Evolutionary conservation across 2,888 invertebrate genomes (phyloP), one percentile per base, ranked within the genome.

Genomic region (Stenodera caucasica): DNA sequence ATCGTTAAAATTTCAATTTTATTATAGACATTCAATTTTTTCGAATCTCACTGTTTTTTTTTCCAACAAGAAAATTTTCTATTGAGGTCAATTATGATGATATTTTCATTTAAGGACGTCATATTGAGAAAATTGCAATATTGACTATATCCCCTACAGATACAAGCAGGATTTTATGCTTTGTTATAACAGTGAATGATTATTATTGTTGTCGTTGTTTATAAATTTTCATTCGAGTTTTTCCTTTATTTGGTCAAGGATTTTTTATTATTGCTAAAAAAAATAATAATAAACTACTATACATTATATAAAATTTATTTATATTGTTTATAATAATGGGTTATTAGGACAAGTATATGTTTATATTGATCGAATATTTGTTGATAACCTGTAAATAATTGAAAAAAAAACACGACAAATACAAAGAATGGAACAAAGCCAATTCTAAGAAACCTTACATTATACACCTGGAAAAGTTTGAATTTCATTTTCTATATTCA

Each of bases 111-210:
- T n/a, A 37, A 15, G 21, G 45, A 45, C 21, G 11, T 45, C 45
- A 18, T 45, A 52, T 33, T 51, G 30, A 14, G 33, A 52, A 52
- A 32, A 52, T 30, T 52, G 12, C 30, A 52, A 9, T 52, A 18
- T 32, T 14, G 5, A 21, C 12, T 32, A 7, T 52, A 52, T 51
- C 67, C 67, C 69, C 69, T 59, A 65, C 54, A 58, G 70, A 67
- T 59, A 60, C 37, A 29, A 62, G 67, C 70, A 70, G 53, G 58
- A 57, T 69, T 71, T 61, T 62, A 65, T 59, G 63, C 67, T 70
- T 67, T 69, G 64, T 64, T 66, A 65, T 64, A 14, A 35, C 14
- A 14, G 35, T 35, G 35, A 14, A 35, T 35, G 35, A 35, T 35
- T 35, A 35, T 35, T 14, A 6, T 35, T 35, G 14, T 35, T 35